Conservation (phyloP, 2,888 invertebrate species). For the Carabus problematicus region DNA sequence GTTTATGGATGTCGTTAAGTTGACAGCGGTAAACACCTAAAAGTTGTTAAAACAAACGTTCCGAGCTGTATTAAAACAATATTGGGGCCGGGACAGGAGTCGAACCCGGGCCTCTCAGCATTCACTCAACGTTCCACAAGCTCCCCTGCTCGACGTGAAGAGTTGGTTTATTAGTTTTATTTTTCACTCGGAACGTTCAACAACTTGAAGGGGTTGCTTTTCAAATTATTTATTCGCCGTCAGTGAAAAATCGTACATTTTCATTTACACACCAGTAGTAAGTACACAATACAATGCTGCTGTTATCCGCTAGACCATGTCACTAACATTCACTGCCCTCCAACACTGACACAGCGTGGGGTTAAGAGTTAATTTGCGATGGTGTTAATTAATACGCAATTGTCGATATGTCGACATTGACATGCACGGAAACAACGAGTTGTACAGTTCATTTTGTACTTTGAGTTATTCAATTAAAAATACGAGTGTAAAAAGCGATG, state of each 20-base stretch:
- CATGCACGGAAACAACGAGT: too few relatives aligned
- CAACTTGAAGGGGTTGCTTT: background rate
- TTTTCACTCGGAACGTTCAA: background rate
- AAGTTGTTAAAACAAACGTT: too few relatives aligned
- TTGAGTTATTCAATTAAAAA: too few relatives aligned
- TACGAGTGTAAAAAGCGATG: too few relatives aligned
- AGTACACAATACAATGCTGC: background rate
- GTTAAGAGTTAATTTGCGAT: too few relatives aligned
- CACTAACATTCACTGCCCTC: background rate
- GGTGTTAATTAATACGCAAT: too few relatives aligned
- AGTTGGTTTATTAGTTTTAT: conserved; percentile 11
- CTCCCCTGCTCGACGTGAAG: background rate
- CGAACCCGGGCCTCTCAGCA: background rate
- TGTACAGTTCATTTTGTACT: too few relatives aligned
- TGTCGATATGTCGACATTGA: too few relatives aligned
- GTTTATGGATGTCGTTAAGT: background rate
- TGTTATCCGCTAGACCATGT: background rate
- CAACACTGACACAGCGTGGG: too few relatives aligned
- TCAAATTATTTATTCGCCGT: conserved; percentile 14
- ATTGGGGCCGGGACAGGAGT: conserved; percentile 3
- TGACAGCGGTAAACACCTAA: background rate
- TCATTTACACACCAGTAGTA: background rate
- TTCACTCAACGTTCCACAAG: background rate
- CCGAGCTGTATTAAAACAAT: background rate
- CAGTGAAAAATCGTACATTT: conserved; percentile 22